Evolutionary conservation across 37 sponge, comb jelly and placozoan genomes (phyloP).

Genomic region (Spongia lamella): DNA sequence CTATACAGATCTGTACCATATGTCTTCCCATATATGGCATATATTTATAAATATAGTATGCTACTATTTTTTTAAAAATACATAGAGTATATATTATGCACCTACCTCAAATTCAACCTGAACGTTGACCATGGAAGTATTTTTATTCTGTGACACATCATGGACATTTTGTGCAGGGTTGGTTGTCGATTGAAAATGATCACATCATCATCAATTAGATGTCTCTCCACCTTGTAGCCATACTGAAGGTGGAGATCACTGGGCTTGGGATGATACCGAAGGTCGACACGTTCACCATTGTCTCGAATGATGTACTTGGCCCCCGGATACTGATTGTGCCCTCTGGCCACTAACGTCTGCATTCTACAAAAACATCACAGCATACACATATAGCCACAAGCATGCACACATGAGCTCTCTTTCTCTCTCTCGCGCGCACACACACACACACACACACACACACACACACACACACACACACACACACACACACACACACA

Average conservation of each 20-base stretch:
- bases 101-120: constrained; percentile 89
- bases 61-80: neutral
- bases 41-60: neutral
- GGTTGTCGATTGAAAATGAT: constrained; percentile 99
- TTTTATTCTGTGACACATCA: constrained; percentile 99
- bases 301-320: constrained; percentile 99
- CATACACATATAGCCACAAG: too few species aligned
- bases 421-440: too few species aligned
- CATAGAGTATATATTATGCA: neutral
- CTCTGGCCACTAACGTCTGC: constrained; percentile 84
- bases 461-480: too few species aligned
- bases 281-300: constrained; percentile 93
- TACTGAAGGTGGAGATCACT: constrained; percentile 93
- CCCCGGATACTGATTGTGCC: constrained; percentile 96
- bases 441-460: too few species aligned
- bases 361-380: constrained; percentile 47
- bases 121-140: constrained; percentile 99
- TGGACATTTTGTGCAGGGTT: constrained; percentile 99
- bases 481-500: neutral
- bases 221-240: constrained; percentile 95
- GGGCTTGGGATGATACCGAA: constrained; percentile 94
- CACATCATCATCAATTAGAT: constrained; percentile 91
- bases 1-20: neutral
- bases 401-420: too few species aligned
- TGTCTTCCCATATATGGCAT: neutral